These are phyloP conservation scores for Eugnorisma glareosa DNA, from an alignment of 2,888 invertebrate genomes.

Conservation along the genomic window DNA sequence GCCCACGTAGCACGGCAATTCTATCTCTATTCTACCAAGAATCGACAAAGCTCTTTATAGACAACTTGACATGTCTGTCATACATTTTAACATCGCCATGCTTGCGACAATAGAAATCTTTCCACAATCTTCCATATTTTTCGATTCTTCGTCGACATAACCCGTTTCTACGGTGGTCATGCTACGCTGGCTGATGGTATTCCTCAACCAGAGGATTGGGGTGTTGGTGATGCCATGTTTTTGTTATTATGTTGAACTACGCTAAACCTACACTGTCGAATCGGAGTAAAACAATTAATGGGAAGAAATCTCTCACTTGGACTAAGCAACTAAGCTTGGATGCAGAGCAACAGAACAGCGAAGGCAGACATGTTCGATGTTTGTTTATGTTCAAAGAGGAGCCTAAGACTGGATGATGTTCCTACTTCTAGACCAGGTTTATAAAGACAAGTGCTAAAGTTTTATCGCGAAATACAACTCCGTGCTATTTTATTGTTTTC, in stretches of 20 bases:
- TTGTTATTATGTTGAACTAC: not conserved
- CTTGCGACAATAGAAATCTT: no score
- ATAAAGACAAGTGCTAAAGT: constrained; percentile 19
- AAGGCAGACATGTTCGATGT: not conserved
- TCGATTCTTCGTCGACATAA: no score
- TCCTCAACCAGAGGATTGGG: no score
- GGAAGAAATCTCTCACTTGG: constrained; percentile 37
- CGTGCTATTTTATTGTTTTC: not conserved
- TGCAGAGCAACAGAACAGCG: constrained; percentile 35
- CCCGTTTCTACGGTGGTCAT: no score
- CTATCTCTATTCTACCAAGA: no score
- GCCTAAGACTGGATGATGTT: not conserved
- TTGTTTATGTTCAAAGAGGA: not conserved
- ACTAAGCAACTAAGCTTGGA: constrained; percentile 65
- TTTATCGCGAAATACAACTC: not conserved
- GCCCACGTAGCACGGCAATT: no score
- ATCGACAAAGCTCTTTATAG: no score
- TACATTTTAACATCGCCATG: no score
- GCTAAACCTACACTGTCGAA: not conserved
- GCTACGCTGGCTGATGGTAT: no score
- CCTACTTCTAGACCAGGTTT: not conserved
- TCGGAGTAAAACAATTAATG: not conserved
- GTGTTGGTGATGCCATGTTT: no score
- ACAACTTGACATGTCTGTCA: no score
- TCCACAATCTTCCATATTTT: no score